phyloP scores from a whole-genome alignment of 2,113 vertebrate species.

The Mohoua ochrocephala region DNA sequence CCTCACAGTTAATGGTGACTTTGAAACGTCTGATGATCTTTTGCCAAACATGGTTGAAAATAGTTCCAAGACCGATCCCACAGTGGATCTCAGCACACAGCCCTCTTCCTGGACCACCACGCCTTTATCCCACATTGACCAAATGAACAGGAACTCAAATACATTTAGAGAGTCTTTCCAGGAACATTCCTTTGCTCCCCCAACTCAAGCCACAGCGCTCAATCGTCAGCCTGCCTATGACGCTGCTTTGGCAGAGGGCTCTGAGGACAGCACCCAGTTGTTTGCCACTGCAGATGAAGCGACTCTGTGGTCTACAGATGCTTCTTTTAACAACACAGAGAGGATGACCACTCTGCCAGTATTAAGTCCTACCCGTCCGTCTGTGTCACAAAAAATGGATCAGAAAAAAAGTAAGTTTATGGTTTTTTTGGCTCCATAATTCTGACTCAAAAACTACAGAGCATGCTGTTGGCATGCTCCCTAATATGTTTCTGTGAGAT shows the following conservation, averaged over 20 bases:
- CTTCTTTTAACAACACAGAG: neutral
- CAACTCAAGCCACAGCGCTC: neutral
- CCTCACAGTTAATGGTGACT: slow-evolving; percentile 48
- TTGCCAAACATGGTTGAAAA: slow-evolving; percentile 22
- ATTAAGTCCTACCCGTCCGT: neutral
- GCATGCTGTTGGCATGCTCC: neutral
- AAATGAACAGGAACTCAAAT: slow-evolving; percentile 48
- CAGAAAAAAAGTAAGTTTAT: slow-evolving; percentile 54
- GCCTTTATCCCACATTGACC: slow-evolving; percentile 14
- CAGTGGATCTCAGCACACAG: neutral
- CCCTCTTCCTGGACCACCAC: slow-evolving; percentile 19
- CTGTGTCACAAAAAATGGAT: neutral
- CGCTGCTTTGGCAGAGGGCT: neutral
- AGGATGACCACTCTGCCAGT: neutral
- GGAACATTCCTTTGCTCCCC: neutral
- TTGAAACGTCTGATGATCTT: slow-evolving; percentile 24
- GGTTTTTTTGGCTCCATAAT: neutral
- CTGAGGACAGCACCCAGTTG: neutral
- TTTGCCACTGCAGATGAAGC: neutral
- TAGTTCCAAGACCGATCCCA: neutral
- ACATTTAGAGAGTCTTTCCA: neutral
- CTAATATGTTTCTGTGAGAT: neutral
- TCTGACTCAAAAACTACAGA: neutral
- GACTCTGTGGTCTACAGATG: neutral
- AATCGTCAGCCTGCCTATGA: neutral